Percentiles rank a stretch among this genome's conserved stretches.
Conservation (phyloP, 2,888 invertebrate genomes). For the Tiliacea aurago region DNA sequence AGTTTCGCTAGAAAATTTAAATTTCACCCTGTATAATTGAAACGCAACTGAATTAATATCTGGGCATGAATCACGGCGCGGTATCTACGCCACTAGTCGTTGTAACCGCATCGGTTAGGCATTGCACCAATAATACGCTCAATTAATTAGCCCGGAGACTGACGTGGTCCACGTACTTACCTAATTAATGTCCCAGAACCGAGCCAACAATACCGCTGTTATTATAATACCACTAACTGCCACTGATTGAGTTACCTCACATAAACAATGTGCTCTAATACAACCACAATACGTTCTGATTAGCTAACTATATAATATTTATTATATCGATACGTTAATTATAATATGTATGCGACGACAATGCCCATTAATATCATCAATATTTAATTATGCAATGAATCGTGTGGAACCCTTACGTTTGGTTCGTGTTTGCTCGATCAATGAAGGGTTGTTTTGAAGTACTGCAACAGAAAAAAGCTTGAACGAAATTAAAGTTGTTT, state of each 20-base stretch:
- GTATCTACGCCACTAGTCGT: slow-evolving; percentile 59
- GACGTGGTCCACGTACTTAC: slow-evolving; percentile 85
- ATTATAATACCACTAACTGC: slow-evolving; percentile 79
- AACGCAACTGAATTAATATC: slow-evolving; percentile 61
- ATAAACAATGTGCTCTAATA: slow-evolving; percentile 74
- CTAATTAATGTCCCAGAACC: slow-evolving; percentile 86
- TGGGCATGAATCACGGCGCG: slow-evolving; percentile 55
- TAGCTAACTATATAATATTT: slow-evolving; percentile 54
- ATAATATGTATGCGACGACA: slow-evolving; percentile 48
- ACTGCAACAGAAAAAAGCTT: slow-evolving; percentile 52
- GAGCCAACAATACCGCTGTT: slow-evolving; percentile 79
- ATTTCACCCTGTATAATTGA: slow-evolving; percentile 27
- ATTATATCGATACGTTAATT: slow-evolving; percentile 57
- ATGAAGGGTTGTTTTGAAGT: slow-evolving; percentile 57
- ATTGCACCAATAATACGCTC: slow-evolving; percentile 86
- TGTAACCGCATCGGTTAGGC: slow-evolving; percentile 79
- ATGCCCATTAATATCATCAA: slow-evolving; percentile 56
- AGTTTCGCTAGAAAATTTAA: too few species aligned
- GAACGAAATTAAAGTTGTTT: slow-evolving; percentile 54
- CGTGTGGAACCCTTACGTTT: slow-evolving; percentile 45
- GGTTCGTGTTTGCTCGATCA: slow-evolving; percentile 56
- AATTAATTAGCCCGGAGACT: slow-evolving; percentile 85
- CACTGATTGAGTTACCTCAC: slow-evolving; percentile 80
- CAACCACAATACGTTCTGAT: slow-evolving; percentile 62
- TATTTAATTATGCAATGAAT: slow-evolving; percentile 55